phyloP scores from a whole-genome alignment of 2,797 vertebrate genomes.

The Hirundo rustica region DNA sequence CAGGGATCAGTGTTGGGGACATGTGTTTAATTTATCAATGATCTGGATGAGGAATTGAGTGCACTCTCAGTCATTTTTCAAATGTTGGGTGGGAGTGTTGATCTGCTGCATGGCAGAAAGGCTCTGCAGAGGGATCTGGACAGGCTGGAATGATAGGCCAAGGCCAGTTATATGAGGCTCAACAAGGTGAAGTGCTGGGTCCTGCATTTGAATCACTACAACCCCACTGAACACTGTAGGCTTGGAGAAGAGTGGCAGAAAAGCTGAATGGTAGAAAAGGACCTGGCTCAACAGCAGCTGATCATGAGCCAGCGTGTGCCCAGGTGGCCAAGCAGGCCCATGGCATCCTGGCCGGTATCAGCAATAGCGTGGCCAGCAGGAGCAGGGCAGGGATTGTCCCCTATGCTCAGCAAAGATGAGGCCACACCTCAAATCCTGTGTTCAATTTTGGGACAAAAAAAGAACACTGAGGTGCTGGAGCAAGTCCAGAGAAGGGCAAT shows the following conservation, averaged over 20 bases:
- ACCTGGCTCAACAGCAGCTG: background rate
- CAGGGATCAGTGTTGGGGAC: background rate
- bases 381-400: background rate
- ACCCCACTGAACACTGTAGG: background rate
- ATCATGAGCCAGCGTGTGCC: background rate
- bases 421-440: background rate
- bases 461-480: background rate
- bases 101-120: background rate
- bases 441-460: background rate
- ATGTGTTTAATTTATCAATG: background rate
- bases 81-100: background rate
- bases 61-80: background rate
- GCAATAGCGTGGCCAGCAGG: background rate
- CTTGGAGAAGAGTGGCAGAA: background rate
- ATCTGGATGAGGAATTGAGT: accelerated
- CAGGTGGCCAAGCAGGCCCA: background rate
- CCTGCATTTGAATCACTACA: background rate
- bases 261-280: background rate
- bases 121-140: background rate
- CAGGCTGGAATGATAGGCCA: background rate
- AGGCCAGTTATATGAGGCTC: background rate
- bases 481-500: accelerated
- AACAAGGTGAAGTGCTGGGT: background rate
- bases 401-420: background rate
- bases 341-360: background rate